phyloP scores from a whole-genome alignment of 2,888 invertebrate species.

The Mesoligia furuncula region DNA sequence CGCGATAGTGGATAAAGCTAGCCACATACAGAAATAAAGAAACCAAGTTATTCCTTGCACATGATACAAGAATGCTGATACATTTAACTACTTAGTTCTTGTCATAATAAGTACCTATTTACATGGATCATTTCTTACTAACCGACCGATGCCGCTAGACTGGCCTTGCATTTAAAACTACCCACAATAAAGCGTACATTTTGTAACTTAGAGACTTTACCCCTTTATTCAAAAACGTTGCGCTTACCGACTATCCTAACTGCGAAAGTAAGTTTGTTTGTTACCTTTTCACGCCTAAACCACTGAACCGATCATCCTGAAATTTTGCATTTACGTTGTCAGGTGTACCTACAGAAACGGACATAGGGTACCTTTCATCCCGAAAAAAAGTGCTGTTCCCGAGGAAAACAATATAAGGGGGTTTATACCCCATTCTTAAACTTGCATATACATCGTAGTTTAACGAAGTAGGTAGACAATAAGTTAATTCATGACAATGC shows the following conservation, averaged over 20 bases:
- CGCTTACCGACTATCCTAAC: background rate
- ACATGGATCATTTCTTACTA: background rate
- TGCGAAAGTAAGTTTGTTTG: too few relatives aligned
- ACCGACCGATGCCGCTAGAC: background rate
- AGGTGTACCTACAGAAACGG: too few relatives aligned
- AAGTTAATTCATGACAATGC: too few relatives aligned
- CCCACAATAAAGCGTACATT: background rate
- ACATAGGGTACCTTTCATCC: too few relatives aligned
- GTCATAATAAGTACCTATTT: background rate
- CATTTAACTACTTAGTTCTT: background rate
- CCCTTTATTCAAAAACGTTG: background rate
- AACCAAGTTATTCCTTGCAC: background rate
- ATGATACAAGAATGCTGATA: background rate
- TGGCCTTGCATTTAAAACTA: background rate
- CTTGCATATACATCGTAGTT: background rate
- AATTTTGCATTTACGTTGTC: too few relatives aligned
- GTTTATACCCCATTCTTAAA: background rate
- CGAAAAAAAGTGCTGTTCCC: too few relatives aligned
- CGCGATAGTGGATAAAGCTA: constrained; percentile 1
- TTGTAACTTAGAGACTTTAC: background rate
- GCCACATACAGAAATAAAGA: background rate
- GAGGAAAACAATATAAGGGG: too few relatives aligned
- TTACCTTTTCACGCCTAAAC: too few relatives aligned
- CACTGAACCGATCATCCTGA: too few relatives aligned
- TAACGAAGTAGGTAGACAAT: background rate